A percentile compares a stretch with the other conserved stretches of the same genome.
These are phyloP conservation scores for Gymnocheta viridis DNA, from an alignment of 2,888 invertebrate species.

Conservation along the genomic window DNA sequence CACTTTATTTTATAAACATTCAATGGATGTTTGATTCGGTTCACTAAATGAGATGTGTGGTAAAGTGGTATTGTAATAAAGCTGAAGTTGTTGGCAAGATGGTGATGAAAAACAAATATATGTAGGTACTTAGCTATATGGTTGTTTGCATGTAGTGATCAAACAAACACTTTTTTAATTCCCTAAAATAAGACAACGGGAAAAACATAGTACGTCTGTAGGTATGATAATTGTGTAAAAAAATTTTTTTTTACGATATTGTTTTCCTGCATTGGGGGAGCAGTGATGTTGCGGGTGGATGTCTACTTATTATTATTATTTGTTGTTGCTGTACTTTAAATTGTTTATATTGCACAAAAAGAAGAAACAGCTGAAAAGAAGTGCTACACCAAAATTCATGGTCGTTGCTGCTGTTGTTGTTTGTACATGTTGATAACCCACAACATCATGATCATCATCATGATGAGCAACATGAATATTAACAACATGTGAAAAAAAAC, in stretches of 20 bases:
- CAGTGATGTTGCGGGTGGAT: neutral
- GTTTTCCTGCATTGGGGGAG: neutral
- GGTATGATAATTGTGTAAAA: neutral
- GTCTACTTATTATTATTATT: neutral
- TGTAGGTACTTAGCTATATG: neutral
- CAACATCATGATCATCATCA: constrained; percentile 33
- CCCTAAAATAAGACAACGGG: constrained; percentile 1
- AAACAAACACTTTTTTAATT: constrained; percentile 58
- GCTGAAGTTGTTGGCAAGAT: neutral
- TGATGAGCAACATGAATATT: constrained; percentile 23
- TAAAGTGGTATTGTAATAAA: constrained; percentile 42
- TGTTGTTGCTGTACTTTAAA: neutral
- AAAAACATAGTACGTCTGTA: too few relatives aligned
- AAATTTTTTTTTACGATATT: neutral
- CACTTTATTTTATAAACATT: neutral
- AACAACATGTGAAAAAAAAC: constrained; percentile 33
- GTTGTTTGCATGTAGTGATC: constrained; percentile 11
- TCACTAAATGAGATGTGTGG: constrained; percentile 19
- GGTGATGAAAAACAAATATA: constrained; percentile 17
- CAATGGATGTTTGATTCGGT: neutral
- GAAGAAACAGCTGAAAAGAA: constrained; percentile 3
- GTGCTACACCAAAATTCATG: constrained; percentile 21
- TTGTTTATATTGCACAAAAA: neutral
- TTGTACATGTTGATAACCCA: constrained; percentile 52
- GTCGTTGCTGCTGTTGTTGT: constrained; percentile 26